A percentile compares a stretch with the other conserved stretches of the same genome.
Evolutionary conservation across 2,888 invertebrate genomes (phyloP).

Genomic region (Tuta absoluta): DNA sequence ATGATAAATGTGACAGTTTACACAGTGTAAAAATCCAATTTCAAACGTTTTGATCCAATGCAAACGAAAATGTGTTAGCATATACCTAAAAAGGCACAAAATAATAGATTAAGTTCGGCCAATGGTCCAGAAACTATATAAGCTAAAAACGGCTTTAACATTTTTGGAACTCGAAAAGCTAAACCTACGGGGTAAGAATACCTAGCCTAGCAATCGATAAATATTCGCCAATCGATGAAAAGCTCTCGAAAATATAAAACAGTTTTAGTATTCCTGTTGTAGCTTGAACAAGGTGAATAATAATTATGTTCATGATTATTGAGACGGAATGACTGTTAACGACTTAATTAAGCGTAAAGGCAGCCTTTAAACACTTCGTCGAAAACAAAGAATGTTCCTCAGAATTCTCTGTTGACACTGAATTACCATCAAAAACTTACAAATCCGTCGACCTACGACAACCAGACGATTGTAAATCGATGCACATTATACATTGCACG

Average conservation of each 20-base stretch:
- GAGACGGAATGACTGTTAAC: background rate
- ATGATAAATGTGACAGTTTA: too few relatives aligned
- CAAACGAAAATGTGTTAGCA: too few relatives aligned
- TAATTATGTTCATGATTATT: background rate
- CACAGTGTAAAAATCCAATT: too few relatives aligned
- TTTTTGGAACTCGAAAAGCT: too few relatives aligned
- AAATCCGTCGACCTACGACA: conserved; percentile 32
- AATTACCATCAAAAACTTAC: conserved; percentile 26
- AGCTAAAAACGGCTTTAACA: too few relatives aligned
- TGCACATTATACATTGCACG: conserved; percentile 55
- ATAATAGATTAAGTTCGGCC: too few relatives aligned
- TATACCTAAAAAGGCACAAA: too few relatives aligned
- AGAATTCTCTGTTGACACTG: background rate
- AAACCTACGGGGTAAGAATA: too few relatives aligned
- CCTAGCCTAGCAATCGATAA: too few relatives aligned
- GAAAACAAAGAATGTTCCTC: conserved; percentile 9
- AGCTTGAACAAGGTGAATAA: background rate
- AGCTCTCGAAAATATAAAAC: background rate
- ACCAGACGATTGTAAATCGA: conserved; percentile 48
- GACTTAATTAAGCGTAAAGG: conserved; percentile 2
- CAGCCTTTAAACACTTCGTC: background rate
- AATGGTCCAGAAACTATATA: too few relatives aligned
- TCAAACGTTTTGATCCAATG: too few relatives aligned
- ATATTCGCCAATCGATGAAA: too few relatives aligned
- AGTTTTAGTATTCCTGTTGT: background rate